Base-by-base conservation (phyloP, 2,797 vertebrate species). In the Crenuchus spilurus region DNA sequence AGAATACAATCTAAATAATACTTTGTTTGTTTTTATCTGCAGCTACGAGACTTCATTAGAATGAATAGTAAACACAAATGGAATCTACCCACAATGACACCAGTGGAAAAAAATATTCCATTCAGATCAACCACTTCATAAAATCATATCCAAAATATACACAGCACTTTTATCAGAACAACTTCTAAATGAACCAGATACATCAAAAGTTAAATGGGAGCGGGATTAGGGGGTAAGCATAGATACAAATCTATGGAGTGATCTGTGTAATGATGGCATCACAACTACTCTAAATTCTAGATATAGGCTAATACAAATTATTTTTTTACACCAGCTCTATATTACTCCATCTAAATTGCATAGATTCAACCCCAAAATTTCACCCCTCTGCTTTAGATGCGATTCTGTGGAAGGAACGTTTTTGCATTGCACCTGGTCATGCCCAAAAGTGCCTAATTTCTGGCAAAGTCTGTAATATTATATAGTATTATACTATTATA, bases 181-280 rank as follows among this genome's bases (percentile, higher is more conserved):
- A 26, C 24, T 37, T 46, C 26, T 63, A 46, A 22, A 42, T 30
- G 61, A 44, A 3, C 18, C 60, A 28, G 60, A 30, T n/a, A 30
- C 24, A 63, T 46, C 24, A 35, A 44, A n/a, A 46, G 42, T 35
- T 18, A 30, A 22, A 30, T 46, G 8, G 39, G 8, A 63, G 39
- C 24, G 42, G 14, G 24, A 46, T 46, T 30, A 24, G 24, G 39
- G 14, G 39, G 4, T 46, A 46, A 30, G 24, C 26, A 30, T 30
- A 46, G 39, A 64, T 20, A 2, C 35, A 7, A 37, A 44, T 7
- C 24, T 63, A 7, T 46, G 61, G 61, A 22, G 39, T 11, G 35
- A 64, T 26, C n/a, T 64, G 42, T 46, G 61, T 64, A 30, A 63
- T 16, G 61, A 63, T 63, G 61, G 41, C 20, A 14, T 46, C 24